phyloP scores from a whole-genome alignment of 2,797 vertebrate genomes.

The Geotrypetes seraphini region DNA sequence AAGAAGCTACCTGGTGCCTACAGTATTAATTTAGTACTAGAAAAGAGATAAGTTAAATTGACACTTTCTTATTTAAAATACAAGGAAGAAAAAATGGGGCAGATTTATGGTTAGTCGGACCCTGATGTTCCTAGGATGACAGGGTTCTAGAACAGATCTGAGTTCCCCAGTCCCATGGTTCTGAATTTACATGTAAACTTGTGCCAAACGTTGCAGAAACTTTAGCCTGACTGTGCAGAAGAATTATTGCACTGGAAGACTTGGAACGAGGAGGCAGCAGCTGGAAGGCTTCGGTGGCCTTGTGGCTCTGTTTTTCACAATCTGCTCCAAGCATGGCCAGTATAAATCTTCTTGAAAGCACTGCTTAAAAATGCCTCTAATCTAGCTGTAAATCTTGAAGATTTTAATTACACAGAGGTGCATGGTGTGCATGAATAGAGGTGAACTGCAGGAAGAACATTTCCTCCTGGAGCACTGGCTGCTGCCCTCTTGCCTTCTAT shows the following conservation, averaged over 20 bases:
- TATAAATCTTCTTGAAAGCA: conserved; percentile 26
- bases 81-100: too few relatives aligned
- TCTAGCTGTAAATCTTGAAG: conserved; percentile 14
- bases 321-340: conserved; percentile 5
- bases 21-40: too few relatives aligned
- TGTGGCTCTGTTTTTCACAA: conserved; percentile 1
- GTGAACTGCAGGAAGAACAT: too few relatives aligned
- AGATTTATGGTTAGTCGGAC: too few relatives aligned
- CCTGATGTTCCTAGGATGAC: too few relatives aligned
- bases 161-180: too few relatives aligned
- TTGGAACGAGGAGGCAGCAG: conserved; percentile 15
- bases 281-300: conserved; percentile 2
- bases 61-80: too few relatives aligned
- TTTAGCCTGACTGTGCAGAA: neutral
- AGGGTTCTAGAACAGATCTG: too few relatives aligned
- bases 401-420: conserved; percentile 9
- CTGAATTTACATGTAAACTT: neutral
- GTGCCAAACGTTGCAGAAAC: neutral
- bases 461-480: too few relatives aligned
- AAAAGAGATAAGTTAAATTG: too few relatives aligned
- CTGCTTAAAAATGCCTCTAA: conserved; percentile 1
- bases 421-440: conserved; percentile 1
- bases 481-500: too few relatives aligned
- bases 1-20: too few relatives aligned
- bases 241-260: neutral